Base-by-base conservation (phyloP, 2,888 invertebrate species). In the Poecilus cupreus region DNA sequence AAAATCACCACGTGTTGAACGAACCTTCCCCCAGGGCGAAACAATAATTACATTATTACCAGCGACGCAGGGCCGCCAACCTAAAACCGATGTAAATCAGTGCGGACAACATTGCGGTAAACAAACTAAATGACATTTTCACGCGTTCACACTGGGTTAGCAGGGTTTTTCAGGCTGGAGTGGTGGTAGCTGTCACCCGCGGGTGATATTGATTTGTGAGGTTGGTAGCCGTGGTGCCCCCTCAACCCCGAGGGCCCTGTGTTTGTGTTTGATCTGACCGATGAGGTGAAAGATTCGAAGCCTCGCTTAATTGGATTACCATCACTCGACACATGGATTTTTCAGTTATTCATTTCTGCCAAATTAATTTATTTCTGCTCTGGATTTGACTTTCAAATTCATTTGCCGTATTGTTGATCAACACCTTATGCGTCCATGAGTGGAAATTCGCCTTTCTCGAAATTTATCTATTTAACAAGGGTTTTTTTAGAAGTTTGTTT, bases 41-140 rank as follows among this genome's bases (percentile, higher is more conserved):
- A 80, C 80, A 80, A 80, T 80, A 80, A 80, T 80, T 80, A 80
- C 80, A 80, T 80, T 80, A 80, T 80, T 80, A 80, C 54, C 78
- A 64, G 60, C 77, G 22, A 39, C 60, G 46, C 80, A 72, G 80
- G 72, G 54, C 72, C 57, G 54, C 80, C 80, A 80, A 80, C 80
- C 54, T 77, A 80, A 70, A 70, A 72, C 80, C 80, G 80, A 80
- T 72, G 80, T 72, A 80, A 80, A 80, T 80, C 80, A 80, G 80
- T 80, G 80, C 72, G 80, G 80, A 80, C 80, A 80, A 80, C 80
- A 80, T 80, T 80, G 80, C 43, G 80, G 80, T 80, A 80, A 80
- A 80, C 80, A 80, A 80, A 80, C 72, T 80, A 72, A 72, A 72
- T 80, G 80, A 80, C 80, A 80, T 54, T 72, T 80, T 54, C 70